Evolutionary conservation across 2,888 invertebrate genomes (phyloP).

Genomic region (Nudaria mundana): DNA sequence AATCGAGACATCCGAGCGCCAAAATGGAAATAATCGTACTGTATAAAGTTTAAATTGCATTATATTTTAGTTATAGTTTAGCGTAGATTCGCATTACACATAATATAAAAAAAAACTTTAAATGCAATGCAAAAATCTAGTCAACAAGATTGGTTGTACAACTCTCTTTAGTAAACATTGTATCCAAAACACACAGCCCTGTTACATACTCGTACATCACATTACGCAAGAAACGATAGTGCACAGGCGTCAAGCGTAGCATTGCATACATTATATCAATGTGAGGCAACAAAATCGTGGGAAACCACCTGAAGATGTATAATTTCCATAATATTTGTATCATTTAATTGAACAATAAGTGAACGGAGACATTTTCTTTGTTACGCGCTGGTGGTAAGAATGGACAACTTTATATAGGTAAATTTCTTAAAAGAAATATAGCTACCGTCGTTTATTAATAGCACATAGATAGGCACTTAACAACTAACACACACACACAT

Average conservation of each 20-base stretch:
- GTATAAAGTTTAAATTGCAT: too few species aligned
- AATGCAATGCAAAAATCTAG: background rate
- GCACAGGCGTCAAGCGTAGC: constrained; percentile 46
- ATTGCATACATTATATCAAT: constrained; percentile 59
- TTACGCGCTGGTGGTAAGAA: constrained; percentile 18
- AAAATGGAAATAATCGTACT: too few species aligned
- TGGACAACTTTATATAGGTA: too few species aligned
- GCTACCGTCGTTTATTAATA: too few species aligned
- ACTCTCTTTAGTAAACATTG: constrained; percentile 5
- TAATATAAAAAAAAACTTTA: too few species aligned
- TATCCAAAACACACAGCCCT: constrained; percentile 19
- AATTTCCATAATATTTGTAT: constrained; percentile 73
- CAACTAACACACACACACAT: too few species aligned
- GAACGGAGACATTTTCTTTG: constrained; percentile 26
- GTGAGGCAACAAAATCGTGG: constrained; percentile 63
- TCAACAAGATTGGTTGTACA: constrained; percentile 1
- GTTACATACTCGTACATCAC: constrained; percentile 28
- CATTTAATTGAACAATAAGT: constrained; percentile 52
- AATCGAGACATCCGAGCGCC: too few species aligned
- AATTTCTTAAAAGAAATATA: too few species aligned
- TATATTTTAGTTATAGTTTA: too few species aligned
- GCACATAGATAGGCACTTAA: too few species aligned
- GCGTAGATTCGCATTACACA: too few species aligned
- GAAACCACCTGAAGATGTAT: constrained; percentile 60
- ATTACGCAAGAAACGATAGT: constrained; percentile 41